Conservation (phyloP, 2,797 vertebrate species). For the Miichthys miiuy region DNA sequence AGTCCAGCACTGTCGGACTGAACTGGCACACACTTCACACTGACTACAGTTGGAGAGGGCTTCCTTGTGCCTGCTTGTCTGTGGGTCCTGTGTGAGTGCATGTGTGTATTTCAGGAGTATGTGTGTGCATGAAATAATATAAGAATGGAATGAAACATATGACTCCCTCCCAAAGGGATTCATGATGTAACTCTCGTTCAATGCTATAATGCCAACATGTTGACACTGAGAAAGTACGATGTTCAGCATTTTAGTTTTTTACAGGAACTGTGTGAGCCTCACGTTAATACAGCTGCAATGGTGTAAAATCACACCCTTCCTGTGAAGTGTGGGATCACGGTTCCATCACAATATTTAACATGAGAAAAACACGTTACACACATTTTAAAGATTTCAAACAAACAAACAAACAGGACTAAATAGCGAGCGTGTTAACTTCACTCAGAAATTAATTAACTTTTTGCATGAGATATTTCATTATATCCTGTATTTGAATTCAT, state of each 20-base stretch:
- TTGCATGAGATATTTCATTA: not conserved
- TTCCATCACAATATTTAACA: not conserved
- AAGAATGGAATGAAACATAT: no score
- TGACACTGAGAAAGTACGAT: not conserved
- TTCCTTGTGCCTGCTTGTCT: no score
- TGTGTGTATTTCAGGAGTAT: no score
- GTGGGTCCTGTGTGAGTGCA: no score
- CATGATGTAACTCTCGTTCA: not conserved
- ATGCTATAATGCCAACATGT: not conserved
- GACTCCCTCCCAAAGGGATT: no score
- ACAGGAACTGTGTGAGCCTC: constrained; percentile 12
- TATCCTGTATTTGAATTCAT: not conserved
- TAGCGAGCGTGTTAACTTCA: not conserved
- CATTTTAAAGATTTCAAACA: not conserved
- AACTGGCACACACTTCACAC: no score
- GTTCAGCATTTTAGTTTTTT: not conserved
- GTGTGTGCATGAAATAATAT: no score
- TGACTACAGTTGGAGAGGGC: no score
- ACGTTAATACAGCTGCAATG: constrained; percentile 13
- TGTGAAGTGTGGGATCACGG: constrained; percentile 23
- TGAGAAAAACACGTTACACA: not conserved
- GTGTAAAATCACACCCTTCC: constrained; percentile 30
- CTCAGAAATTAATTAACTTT: not conserved
- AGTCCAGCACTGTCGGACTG: no score
- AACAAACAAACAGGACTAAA: constrained; percentile 5